These are phyloP conservation scores for Callopanchax toddi DNA, from an alignment of 2,113 vertebrate species.

Conservation along the genomic window DNA sequence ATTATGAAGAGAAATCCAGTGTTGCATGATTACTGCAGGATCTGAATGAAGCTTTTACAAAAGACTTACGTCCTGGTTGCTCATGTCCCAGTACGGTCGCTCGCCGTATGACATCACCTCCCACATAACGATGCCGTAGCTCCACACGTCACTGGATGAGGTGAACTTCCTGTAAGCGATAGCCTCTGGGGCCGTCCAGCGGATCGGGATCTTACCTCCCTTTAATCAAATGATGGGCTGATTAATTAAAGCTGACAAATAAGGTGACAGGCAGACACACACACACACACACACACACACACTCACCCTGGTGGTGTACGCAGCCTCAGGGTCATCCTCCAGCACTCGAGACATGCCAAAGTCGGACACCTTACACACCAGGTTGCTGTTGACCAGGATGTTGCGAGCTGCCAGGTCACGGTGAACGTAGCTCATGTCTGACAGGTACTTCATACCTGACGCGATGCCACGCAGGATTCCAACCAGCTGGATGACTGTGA, in stretches of 20 bases:
- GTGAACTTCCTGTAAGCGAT: constrained; percentile 98
- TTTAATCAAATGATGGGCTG: constrained; percentile 67
- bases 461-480: constrained; percentile 96
- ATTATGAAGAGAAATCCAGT: constrained; percentile 24
- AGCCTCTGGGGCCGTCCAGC: constrained; percentile 97
- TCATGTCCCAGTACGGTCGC: constrained; percentile 99
- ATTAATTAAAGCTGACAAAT: constrained; percentile 38
- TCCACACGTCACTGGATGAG: constrained; percentile 96
- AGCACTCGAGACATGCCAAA: constrained; percentile 97
- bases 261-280: constrained; percentile 29
- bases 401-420: constrained; percentile 95
- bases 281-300: constrained; percentile 56
- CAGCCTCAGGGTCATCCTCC: constrained; percentile 95
- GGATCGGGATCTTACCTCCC: constrained; percentile 98
- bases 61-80: constrained; percentile 93
- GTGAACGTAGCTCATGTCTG: constrained; percentile 98
- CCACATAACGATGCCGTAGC: constrained; percentile 98
- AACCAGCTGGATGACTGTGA: constrained; percentile 97
- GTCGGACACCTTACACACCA: constrained; percentile 98
- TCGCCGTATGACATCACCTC: constrained; percentile 99
- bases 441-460: constrained; percentile 98
- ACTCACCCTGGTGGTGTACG: constrained; percentile 94
- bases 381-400: constrained; percentile 97
- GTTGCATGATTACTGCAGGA: constrained; percentile 24
- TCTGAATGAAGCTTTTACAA: constrained; percentile 24